Evolutionary conservation across 1,140 invertebrate genomes (phyloP).

Genomic region (Zaprionus ghesquierei): DNA sequence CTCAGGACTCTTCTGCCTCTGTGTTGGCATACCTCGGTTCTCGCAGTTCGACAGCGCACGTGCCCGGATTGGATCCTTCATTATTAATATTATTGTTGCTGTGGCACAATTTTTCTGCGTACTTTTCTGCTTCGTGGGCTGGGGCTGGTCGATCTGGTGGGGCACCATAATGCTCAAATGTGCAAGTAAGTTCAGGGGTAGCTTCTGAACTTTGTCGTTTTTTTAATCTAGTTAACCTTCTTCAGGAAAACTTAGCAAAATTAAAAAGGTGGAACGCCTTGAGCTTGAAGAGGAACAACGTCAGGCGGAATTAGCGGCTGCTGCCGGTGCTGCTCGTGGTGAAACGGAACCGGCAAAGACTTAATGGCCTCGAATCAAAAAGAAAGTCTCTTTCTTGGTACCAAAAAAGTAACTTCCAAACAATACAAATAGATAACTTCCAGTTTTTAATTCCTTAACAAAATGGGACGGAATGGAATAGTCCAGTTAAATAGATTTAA

Average conservation of each 20-base stretch:
- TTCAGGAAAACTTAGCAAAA: conserved; percentile 77
- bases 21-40: conserved; percentile 93
- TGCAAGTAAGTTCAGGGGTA: conserved; percentile 87
- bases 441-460: conserved; percentile 62
- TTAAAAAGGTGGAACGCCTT: conserved; percentile 78
- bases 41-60: conserved; percentile 88
- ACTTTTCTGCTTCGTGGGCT: conserved; percentile 96
- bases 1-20: conserved; percentile 93
- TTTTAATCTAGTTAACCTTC: not conserved
- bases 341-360: conserved; percentile 61
- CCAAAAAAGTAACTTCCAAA: conserved; percentile 55
- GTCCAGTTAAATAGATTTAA: conserved; percentile 14
- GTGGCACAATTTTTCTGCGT: conserved; percentile 94
- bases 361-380: conserved; percentile 38
- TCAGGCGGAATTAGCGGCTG: conserved; percentile 68
- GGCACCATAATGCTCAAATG: conserved; percentile 93
- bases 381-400: conserved; percentile 47
- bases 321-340: conserved; percentile 25
- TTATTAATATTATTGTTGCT: conserved; percentile 93
- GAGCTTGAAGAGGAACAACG: conserved; percentile 79
- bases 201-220: not conserved
- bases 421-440: conserved; percentile 43
- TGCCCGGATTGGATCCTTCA: conserved; percentile 88
- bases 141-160: conserved; percentile 99
- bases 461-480: conserved; percentile 33